Evolutionary conservation across 2,888 invertebrate genomes (phyloP).

Genomic region (Acleris literana): DNA sequence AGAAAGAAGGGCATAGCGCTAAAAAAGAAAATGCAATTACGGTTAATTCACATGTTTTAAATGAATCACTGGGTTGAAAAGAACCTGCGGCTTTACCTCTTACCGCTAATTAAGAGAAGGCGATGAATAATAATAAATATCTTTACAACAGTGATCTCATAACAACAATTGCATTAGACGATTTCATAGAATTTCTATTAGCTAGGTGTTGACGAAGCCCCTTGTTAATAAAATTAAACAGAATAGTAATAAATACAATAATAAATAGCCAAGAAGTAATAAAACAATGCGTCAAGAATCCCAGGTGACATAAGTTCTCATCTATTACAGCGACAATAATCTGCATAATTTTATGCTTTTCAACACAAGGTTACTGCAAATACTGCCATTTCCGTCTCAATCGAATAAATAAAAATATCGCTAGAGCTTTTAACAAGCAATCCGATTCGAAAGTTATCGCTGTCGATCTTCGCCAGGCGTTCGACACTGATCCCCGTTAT

Average conservation of each 20-base stretch:
- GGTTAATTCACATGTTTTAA: constrained; percentile 8
- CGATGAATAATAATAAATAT: constrained; percentile 13
- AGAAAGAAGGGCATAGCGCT: constrained; percentile 23
- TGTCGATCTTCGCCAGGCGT: constrained; percentile 3
- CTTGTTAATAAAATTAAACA: too few species aligned
- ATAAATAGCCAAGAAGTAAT: not conserved
- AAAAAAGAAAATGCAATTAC: constrained; percentile 32
- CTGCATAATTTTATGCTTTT: too few species aligned
- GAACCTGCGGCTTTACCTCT: not conserved
- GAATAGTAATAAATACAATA: not conserved
- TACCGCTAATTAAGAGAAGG: not conserved
- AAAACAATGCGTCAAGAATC: too few species aligned
- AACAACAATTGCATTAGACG: not conserved
- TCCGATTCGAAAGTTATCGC: too few species aligned
- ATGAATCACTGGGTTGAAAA: constrained; percentile 15
- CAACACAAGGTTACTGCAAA: too few species aligned
- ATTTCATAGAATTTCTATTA: not conserved
- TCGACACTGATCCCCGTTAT: constrained; percentile 8
- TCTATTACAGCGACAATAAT: too few species aligned
- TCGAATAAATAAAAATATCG: too few species aligned
- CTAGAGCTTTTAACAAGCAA: too few species aligned
- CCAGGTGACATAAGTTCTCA: too few species aligned
- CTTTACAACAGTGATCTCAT: constrained; percentile 1
- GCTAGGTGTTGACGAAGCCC: too few species aligned
- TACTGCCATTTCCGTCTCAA: too few species aligned